Conservation (phyloP, 2,797 vertebrate genomes). For the Poecilia picta region DNA sequence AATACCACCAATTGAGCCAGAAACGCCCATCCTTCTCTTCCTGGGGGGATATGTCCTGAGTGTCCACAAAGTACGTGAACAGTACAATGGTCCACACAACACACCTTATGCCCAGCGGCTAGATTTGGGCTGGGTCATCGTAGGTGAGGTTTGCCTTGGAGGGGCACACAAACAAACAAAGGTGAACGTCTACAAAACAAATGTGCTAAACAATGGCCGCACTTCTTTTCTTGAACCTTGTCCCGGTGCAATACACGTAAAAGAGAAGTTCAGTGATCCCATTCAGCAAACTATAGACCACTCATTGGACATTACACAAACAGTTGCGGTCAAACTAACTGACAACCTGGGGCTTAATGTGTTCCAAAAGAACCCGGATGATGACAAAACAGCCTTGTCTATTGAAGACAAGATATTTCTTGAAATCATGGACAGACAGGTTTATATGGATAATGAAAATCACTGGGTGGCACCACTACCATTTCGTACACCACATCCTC, state of each 20-base stretch:
- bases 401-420: neutral
- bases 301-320: neutral
- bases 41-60: no score
- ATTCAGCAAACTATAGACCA: neutral
- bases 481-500: neutral
- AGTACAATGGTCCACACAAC: neutral
- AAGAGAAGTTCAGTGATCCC: neutral
- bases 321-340: neutral
- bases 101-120: neutral
- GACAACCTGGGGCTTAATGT: neutral
- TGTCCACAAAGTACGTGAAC: no score
- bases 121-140: conserved; percentile 1
- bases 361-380: neutral
- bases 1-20: no score
- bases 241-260: neutral
- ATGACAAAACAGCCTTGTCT: neutral
- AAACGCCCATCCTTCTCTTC: no score
- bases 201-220: neutral
- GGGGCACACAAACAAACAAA: neutral
- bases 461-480: conserved; percentile 1
- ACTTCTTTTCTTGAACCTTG: neutral
- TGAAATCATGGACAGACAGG: neutral
- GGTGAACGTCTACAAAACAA: neutral
- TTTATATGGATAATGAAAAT: neutral
- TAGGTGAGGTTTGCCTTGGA: neutral